These are phyloP conservation scores for Trialeurodes vaporariorum DNA, from an alignment of 1,140 invertebrate genomes.

Conservation along the genomic window DNA sequence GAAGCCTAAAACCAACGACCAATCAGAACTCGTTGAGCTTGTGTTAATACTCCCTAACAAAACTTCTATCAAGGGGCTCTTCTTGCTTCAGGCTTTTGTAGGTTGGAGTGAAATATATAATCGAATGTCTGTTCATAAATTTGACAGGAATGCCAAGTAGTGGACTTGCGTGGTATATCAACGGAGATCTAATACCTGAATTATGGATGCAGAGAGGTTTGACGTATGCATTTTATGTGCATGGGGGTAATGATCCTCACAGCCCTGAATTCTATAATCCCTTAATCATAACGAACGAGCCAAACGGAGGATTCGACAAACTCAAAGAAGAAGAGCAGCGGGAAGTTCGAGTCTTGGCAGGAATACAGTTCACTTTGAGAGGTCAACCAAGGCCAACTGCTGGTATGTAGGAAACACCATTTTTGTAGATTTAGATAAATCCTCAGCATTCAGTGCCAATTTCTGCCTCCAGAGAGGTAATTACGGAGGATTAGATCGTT, in stretches of 20 bases:
- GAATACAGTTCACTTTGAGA: slow-evolving; percentile 68
- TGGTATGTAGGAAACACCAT: too few species aligned
- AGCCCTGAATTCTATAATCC: slow-evolving; percentile 82
- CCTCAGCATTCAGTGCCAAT: too few species aligned
- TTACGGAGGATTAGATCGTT: too few species aligned
- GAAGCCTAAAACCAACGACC: too few species aligned
- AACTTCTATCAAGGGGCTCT: too few species aligned
- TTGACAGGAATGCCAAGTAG: slow-evolving; percentile 43
- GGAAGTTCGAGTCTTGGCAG: slow-evolving; percentile 65
- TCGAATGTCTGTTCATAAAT: slow-evolving; percentile 16
- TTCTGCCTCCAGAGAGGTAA: too few species aligned
- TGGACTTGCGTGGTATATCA: slow-evolving; percentile 67
- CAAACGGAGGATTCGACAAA: slow-evolving; percentile 65
- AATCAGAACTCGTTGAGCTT: too few species aligned
- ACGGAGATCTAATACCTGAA: slow-evolving; percentile 75
- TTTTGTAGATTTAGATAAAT: too few species aligned
- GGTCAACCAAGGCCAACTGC: slow-evolving; percentile 63
- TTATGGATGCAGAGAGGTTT: slow-evolving; percentile 74
- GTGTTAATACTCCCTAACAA: too few species aligned
- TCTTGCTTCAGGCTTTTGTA: too few species aligned
- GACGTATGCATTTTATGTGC: slow-evolving; percentile 60
- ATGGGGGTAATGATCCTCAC: slow-evolving; percentile 82
- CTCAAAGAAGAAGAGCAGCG: slow-evolving; percentile 56
- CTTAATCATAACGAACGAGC: slow-evolving; percentile 79
- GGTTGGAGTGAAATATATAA: too few species aligned